These are phyloP conservation scores for Martes martes DNA, from an alignment of 2,113 vertebrate genomes.

Conservation along the genomic window DNA sequence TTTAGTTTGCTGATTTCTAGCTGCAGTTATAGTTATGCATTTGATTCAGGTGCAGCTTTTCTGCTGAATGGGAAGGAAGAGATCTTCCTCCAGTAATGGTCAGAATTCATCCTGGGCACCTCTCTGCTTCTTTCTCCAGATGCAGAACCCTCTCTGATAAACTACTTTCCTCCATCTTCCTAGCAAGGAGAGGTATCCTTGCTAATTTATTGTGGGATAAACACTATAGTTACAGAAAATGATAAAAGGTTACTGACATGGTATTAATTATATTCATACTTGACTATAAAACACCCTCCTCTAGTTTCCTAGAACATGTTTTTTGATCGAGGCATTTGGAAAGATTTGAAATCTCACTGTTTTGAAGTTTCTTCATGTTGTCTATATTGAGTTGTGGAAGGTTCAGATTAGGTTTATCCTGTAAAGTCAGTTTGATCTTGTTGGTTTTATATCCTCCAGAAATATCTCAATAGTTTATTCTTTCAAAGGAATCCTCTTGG, in stretches of 20 bases:
- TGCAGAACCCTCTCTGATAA: background rate
- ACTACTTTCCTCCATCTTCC: background rate
- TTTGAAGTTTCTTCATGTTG: background rate
- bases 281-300: background rate
- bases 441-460: background rate
- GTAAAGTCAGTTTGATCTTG: background rate
- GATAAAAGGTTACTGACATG: background rate
- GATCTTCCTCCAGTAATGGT: background rate
- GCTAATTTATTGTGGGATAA: background rate
- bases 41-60: background rate
- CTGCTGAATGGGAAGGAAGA: background rate
- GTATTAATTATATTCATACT: background rate
- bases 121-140: background rate
- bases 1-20: background rate
- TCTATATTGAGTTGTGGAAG: background rate
- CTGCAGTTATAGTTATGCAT: background rate
- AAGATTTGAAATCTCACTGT: background rate
- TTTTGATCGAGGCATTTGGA: background rate
- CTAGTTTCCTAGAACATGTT: background rate
- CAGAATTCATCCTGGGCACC: background rate
- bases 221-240: background rate
- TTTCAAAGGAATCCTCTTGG: background rate
- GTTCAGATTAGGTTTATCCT: background rate
- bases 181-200: background rate
- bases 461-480: background rate